A percentile compares a stretch with the other conserved stretches of the same genome.
Conservation (phyloP, 2,113 vertebrate genomes). For the Melanostigma gelatinosum region DNA sequence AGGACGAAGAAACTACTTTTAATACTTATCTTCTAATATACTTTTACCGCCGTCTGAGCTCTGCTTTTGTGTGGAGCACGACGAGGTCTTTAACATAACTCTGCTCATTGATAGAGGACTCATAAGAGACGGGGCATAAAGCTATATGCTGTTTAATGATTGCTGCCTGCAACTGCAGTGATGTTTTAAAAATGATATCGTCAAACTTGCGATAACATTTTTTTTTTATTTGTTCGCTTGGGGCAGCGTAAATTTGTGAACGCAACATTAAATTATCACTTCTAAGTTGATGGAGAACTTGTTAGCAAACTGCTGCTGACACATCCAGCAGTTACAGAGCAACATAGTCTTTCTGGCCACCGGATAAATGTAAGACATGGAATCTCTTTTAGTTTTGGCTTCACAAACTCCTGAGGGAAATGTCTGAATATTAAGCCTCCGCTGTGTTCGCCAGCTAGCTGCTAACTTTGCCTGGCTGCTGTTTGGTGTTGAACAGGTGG, state of each 20-base stretch:
- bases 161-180: slow-evolving; percentile 14
- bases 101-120: slow-evolving; percentile 23
- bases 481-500: neutral
- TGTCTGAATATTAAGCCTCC: neutral
- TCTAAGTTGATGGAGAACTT: neutral
- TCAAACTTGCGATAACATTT: neutral
- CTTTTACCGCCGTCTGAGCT: slow-evolving; percentile 16
- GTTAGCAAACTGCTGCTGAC: neutral
- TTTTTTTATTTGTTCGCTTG: neutral
- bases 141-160: slow-evolving; percentile 22
- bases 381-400: neutral
- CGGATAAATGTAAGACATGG: neutral
- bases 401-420: neutral
- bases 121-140: slow-evolving; percentile 1
- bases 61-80: slow-evolving; percentile 13
- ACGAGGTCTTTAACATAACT: slow-evolving; percentile 32
- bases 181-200: neutral
- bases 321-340: neutral
- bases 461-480: neutral
- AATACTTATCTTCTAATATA: slow-evolving; percentile 20
- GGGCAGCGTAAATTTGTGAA: neutral
- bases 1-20: slow-evolving; percentile 14
- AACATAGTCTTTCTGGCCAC: neutral
- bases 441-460: neutral
- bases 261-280: neutral